Evolutionary conservation across 2,888 invertebrate genomes (phyloP), one percentile per base, ranked within the genome.

Genomic region (Hemicrepidius hirtus): DNA sequence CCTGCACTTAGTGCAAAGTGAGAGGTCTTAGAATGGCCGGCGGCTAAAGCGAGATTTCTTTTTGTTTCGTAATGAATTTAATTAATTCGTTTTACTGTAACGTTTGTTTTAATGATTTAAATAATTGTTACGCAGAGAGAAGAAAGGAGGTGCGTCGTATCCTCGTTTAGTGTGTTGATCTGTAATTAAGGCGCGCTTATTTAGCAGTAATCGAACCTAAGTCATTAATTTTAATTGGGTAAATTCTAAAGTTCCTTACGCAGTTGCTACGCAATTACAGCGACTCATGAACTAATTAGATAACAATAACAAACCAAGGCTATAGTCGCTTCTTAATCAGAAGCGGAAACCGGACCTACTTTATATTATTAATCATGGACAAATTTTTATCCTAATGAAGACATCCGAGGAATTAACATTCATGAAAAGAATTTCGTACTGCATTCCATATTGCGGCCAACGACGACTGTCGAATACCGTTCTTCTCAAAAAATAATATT

Each of bases 201-300:
- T 80, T 78, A 77, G 77, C 77, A 76, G 80, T 80, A 81, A 82
- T 81, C 79, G 81, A 81, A 81, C 78, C 80, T 77, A 75, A 78
- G 76, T 82, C 82, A 82, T 82, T 82, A 82, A 81, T 81, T 82
- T 82, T 82, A 82, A 82, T 82, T 82, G 82, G 81, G 77, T 76
- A 72, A 77, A 77, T 74, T 74, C 75, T 76, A 73, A 78, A 81
- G 78, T 80, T 80, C 78, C 75, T 78, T 78, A 79, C 79, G 76
- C 76, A 78, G 77, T 81, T 78, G 77, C 75, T 74, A 79, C 78
- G 79, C 80, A 82, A 81, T 82, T 81, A 82, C 78, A 76, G 76
- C 75, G 79, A 79, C 80, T 80, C 79, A 76, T 77, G 71, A 75
- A 80, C 81, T 81, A 80, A 81, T 82, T 82, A 81, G 78, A 79